Conservation (phyloP, 2,113 vertebrate species). For the Platysternon megacephalum region DNA sequence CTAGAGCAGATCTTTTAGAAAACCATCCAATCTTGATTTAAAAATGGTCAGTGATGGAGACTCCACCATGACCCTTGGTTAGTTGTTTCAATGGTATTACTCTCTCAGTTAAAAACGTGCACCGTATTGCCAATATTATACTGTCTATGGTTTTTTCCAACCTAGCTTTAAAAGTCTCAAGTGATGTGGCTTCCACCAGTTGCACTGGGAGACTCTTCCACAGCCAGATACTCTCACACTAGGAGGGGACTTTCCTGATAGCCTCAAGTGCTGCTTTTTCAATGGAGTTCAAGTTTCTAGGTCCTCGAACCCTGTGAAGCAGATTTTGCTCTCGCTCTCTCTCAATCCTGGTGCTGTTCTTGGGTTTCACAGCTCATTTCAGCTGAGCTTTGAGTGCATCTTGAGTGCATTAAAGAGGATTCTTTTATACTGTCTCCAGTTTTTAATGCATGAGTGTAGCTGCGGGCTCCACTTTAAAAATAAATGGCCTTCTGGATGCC, state of each 20-base stretch:
- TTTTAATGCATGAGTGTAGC: not conserved
- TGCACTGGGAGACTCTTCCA: not conserved
- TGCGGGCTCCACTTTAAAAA: not conserved
- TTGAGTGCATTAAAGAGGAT: not conserved
- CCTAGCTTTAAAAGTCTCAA: not conserved
- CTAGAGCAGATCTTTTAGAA: not conserved
- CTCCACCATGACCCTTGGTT: not conserved
- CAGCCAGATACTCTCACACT: not conserved
- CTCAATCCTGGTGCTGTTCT: conserved; percentile 26
- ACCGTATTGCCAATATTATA: not conserved
- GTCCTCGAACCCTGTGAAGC: not conserved
- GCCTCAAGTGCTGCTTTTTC: not conserved
- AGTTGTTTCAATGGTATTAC: not conserved
- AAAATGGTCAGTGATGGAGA: not conserved
- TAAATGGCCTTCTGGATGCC: not conserved
- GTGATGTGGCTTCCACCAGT: not conserved
- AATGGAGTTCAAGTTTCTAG: not conserved
- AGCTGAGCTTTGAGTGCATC: conserved; percentile 1
- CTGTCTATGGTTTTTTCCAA: not conserved
- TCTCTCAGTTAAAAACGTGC: not conserved
- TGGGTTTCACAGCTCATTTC: conserved; percentile 58
- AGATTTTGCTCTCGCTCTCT: conserved; percentile 19
- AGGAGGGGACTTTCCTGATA: not conserved
- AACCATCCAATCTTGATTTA: not conserved
- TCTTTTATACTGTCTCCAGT: conserved; percentile 1